Evolutionary conservation across 2,888 invertebrate genomes (phyloP), one percentile per base, ranked within the genome.

Genomic region (Crossocerus cetratus): DNA sequence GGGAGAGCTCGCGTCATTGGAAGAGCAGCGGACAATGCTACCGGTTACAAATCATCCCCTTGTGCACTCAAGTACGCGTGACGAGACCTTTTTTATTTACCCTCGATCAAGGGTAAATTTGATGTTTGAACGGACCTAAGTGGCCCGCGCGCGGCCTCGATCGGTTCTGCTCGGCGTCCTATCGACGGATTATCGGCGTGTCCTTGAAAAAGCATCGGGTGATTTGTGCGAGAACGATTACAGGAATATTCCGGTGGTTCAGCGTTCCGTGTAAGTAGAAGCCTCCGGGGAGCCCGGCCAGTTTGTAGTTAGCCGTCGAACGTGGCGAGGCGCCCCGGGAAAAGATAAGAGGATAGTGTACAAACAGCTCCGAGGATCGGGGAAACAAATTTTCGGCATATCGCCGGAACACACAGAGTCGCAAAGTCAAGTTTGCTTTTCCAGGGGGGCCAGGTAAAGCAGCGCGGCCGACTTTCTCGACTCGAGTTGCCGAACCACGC

Each of bases 11-110:
- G 59, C 45, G 56, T 68, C 67, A 77, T 82, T 81, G 77, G 82
- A 42, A 54, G 53, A 61, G 3, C 5, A 11, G 8, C 61, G 65
- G 73, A 86, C 84, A 86, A 86, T 83, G 72, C 77, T 69, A 49
- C 63, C 69, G 80, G 84, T 84, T 85, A 86, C 86, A 86, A 86
- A 86, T 86, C 83, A 84, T 83, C 80, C 82, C 84, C 82, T 78
- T 78, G 78, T 77, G 67, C 67, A 64, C 5, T 49, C 70, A 76
- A 78, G 78, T 80, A 68, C 76, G 80, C 72, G 81, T 81, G 81
- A 80, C 81, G 76, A 68, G 69, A 60, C 42, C 56, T 18, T 53
- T 32, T 45, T 69, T 61, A 20, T 13, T 49, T 22, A n/a, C 8
- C 13, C 65, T 49, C 58, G 20, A 5, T 70, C 22, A 54, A 55